Conservation (phyloP, 2,113 vertebrate species). For the Scortum barcoo region DNA sequence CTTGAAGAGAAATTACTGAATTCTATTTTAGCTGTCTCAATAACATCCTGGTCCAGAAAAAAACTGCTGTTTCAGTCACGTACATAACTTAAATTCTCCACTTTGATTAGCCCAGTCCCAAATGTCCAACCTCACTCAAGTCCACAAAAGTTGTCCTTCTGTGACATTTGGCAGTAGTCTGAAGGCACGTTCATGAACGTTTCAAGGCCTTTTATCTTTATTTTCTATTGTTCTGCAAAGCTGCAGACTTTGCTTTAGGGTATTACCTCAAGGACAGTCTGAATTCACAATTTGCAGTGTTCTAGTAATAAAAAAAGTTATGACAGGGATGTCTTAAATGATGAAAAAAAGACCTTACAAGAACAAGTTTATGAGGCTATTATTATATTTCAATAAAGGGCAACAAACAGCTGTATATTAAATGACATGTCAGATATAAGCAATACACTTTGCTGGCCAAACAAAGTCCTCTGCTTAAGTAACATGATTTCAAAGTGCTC, state of each 20-base stretch:
- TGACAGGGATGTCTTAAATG: background rate
- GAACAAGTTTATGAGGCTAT: background rate
- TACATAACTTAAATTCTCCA: constrained; percentile 9
- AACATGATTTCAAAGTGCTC: background rate
- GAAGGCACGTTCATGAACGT: background rate
- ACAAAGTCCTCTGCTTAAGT: background rate
- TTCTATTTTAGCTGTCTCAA: constrained; percentile 5
- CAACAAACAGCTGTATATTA: background rate
- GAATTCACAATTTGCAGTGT: background rate
- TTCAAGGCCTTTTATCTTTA: background rate
- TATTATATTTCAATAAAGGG: background rate
- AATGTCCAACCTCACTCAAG: background rate
- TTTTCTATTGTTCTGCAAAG: background rate
- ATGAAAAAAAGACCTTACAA: background rate
- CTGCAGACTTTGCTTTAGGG: constrained; percentile 4
- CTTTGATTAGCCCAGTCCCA: background rate
- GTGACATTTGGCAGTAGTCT: background rate
- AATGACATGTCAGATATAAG: constrained; percentile 20
- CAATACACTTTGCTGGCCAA: background rate
- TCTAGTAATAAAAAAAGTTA: background rate
- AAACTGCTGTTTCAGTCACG: constrained; percentile 18
- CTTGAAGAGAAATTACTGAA: constrained; percentile 16
- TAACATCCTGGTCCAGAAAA: background rate
- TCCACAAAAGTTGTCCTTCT: background rate
- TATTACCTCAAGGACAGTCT: background rate